A percentile compares a stretch with the other conserved stretches of the same genome.
phyloP scores from a whole-genome alignment of 2,888 invertebrate species.

The Leistus spinibarbis region DNA sequence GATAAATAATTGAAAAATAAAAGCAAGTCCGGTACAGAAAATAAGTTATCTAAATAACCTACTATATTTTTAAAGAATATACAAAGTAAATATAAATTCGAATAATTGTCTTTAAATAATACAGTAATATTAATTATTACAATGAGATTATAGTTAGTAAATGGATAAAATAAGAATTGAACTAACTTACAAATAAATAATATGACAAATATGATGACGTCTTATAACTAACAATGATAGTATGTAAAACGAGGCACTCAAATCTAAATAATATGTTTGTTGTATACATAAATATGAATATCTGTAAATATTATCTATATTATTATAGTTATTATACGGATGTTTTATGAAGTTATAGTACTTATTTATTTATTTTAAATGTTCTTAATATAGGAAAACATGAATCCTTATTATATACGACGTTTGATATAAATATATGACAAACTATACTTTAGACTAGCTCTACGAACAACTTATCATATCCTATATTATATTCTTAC shows the following conservation, averaged over 20 bases:
- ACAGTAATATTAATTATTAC: constrained; percentile 14
- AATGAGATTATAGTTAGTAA: constrained; percentile 15
- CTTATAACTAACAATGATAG: constrained; percentile 35
- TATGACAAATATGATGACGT: constrained; percentile 25
- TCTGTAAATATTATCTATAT: constrained; percentile 48
- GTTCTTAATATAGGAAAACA: constrained; percentile 47
- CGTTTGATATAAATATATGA: constrained; percentile 53
- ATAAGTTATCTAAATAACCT: constrained; percentile 39
- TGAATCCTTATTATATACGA: constrained; percentile 46
- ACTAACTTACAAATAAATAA: constrained; percentile 25
- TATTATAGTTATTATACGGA: constrained; percentile 42
- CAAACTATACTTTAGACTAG: constrained; percentile 48
- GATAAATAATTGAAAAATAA: constrained; percentile 19
- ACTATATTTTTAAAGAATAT: constrained; percentile 37
- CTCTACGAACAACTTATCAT: constrained; percentile 31
- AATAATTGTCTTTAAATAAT: constrained; percentile 39
- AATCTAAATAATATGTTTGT: constrained; percentile 19
- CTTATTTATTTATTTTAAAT: constrained; percentile 1
- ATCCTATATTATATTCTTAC: constrained; percentile 3
- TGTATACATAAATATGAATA: constrained; percentile 3
- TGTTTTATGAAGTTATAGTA: constrained; percentile 25
- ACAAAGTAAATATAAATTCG: constrained; percentile 25
- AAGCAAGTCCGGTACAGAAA: constrained; percentile 31
- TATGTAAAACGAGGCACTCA: constrained; percentile 38
- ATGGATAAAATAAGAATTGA: constrained; percentile 16